Conservation (phyloP, 1,140 invertebrate genomes). For the Luehdorfia chinensis region DNA sequence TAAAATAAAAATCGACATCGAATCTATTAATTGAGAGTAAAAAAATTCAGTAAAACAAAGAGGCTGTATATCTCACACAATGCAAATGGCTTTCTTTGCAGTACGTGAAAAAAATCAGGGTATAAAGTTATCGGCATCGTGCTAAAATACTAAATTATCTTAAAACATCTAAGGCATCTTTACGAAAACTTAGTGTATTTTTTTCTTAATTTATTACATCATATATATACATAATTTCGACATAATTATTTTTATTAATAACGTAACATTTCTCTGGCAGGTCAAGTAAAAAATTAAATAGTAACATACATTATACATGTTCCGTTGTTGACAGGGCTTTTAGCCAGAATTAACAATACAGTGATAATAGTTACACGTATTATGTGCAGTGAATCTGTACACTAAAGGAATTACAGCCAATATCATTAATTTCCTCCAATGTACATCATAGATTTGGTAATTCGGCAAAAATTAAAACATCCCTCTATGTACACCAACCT, state of each 20-base stretch:
- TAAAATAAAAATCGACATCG: conserved; percentile 23
- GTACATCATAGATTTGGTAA: conserved; percentile 48
- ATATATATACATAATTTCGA: conserved; percentile 75
- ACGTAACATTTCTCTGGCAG: conserved; percentile 64
- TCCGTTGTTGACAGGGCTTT: conserved; percentile 33
- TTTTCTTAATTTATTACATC: conserved; percentile 74
- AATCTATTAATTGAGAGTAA: conserved; percentile 22
- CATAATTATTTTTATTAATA: conserved; percentile 62
- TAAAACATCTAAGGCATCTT: conserved; percentile 69
- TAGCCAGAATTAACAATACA: conserved; percentile 44
- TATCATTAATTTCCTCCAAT: conserved; percentile 25
- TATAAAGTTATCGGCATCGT: conserved; percentile 45
- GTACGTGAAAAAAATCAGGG: conserved; percentile 35
- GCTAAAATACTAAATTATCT: conserved; percentile 48
- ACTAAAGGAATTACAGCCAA: conserved; percentile 10
- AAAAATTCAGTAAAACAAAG: conserved; percentile 17
- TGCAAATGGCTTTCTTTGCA: conserved; percentile 23
- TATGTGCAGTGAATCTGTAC: conserved; percentile 32
- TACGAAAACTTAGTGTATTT: conserved; percentile 73
- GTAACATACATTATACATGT: conserved; percentile 46
- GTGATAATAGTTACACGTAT: conserved; percentile 30
- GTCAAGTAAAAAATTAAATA: conserved; percentile 59
- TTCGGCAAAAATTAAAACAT: conserved; percentile 57
- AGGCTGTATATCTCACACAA: conserved; percentile 20
- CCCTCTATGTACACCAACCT: conserved; percentile 21